A percentile compares a stretch with the other conserved stretches of the same genome.
phyloP scores from a whole-genome alignment of 2,888 invertebrate species.

The Tetheella fluctuosa region DNA sequence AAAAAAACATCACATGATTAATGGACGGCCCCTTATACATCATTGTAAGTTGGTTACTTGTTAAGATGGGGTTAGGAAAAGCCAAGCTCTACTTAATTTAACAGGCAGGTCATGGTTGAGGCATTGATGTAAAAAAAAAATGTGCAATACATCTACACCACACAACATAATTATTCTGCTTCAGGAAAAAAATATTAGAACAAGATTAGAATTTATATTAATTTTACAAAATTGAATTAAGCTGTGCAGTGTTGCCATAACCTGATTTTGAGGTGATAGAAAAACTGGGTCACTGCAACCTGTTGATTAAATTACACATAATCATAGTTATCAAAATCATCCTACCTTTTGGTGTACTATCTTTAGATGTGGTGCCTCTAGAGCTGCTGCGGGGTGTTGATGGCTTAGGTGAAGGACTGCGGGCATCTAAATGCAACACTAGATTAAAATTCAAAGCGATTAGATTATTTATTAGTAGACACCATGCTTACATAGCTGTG shows the following conservation, averaged over 20 bases:
- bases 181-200: no score
- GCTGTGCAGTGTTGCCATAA: background rate
- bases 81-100: no score
- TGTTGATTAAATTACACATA: background rate
- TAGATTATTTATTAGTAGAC: slow-evolving; percentile 16
- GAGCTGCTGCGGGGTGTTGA: slow-evolving; percentile 75
- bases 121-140: no score
- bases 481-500: background rate
- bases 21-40: no score
- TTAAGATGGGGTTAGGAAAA: no score
- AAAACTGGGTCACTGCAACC: background rate
- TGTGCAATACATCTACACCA: no score
- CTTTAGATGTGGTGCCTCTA: slow-evolving; percentile 74
- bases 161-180: no score
- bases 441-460: slow-evolving; percentile 16
- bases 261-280: background rate
- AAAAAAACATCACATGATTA: no score
- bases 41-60: no score
- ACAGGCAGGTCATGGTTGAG: no score
- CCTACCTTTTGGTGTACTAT: slow-evolving; percentile 77
- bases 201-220: no score
- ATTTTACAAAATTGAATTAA: background rate
- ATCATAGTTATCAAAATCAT: slow-evolving; percentile 15
- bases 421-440: slow-evolving; percentile 56
- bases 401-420: slow-evolving; percentile 73